These are phyloP conservation scores for Penaeus indicus DNA, from an alignment of 1,140 invertebrate genomes.

Conservation along the genomic window DNA sequence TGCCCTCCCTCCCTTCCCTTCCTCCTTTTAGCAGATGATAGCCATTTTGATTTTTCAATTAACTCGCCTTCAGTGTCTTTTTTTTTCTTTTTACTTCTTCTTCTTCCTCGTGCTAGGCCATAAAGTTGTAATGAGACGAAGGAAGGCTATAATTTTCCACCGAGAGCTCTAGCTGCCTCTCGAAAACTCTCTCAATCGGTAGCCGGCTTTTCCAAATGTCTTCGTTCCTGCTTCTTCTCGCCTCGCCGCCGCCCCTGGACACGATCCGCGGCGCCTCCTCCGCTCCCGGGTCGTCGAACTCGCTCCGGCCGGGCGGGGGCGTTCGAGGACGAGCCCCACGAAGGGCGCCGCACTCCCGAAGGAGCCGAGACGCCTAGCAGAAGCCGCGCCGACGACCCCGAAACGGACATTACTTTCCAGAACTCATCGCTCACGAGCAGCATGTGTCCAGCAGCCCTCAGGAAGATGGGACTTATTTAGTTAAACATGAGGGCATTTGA, in stretches of 20 bases:
- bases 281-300: no score
- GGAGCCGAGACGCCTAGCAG: no score
- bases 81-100: constrained; percentile 20
- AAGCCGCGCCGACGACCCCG: no score
- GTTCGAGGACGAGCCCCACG: no score
- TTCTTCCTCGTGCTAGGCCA: constrained; percentile 34
- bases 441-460: constrained; percentile 23
- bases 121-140: constrained; percentile 59
- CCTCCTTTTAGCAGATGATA: constrained; percentile 35
- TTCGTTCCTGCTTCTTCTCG: no score
- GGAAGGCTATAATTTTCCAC: constrained; percentile 55
- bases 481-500: constrained; percentile 50
- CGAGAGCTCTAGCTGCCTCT: neutral
- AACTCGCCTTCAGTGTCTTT: constrained; percentile 57
- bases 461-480: constrained; percentile 45
- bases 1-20: neutral
- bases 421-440: constrained; percentile 2
- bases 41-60: constrained; percentile 62
- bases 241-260: no score
- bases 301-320: no score
- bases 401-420: neutral
- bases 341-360: no score
- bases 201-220: neutral
- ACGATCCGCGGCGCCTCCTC: no score
- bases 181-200: neutral